Conservation (phyloP, 64 coral and sea anemone species). For the Astreopora myriophthalma region DNA sequence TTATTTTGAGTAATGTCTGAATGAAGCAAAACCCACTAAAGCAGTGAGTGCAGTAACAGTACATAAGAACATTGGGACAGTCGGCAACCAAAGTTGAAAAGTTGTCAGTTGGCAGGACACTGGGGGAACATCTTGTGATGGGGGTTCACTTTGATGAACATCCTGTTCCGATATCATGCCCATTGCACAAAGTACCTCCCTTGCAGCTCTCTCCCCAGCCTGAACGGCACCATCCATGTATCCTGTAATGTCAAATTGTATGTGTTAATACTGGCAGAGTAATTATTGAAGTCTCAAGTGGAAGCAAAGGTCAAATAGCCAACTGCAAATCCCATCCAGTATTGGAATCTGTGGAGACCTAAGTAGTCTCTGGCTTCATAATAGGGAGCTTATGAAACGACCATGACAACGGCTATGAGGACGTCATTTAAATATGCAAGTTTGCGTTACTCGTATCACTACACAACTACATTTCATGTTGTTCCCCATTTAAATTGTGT, state of each 20-base stretch:
- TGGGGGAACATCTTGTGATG: conserved; percentile 84
- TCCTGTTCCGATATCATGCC: conserved; percentile 75
- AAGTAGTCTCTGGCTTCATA: no score
- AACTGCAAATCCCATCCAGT: no score
- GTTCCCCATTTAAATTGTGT: no score
- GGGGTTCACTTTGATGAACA: conserved; percentile 78
- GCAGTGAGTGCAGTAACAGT: conserved; percentile 15
- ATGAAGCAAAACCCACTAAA: conserved; percentile 14
- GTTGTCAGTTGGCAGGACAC: conserved; percentile 66
- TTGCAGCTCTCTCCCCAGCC: conserved; percentile 89
- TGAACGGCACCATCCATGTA: conserved; percentile 98
- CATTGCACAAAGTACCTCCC: conserved; percentile 84
- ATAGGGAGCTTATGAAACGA: no score
- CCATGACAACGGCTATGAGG: no score
- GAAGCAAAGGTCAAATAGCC: background rate
- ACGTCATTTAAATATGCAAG: no score
- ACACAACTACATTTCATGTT: no score
- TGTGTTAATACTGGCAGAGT: background rate
- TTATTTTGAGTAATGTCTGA: conserved; percentile 19
- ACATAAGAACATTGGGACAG: conserved; percentile 67
- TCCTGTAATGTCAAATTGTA: background rate
- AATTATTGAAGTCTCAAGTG: background rate
- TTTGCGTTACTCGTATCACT: no score
- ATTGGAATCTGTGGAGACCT: no score
- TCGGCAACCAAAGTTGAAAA: conserved; percentile 76